Base-by-base conservation (phyloP, 2,888 invertebrate genomes). In the Mythimna loreyi region DNA sequence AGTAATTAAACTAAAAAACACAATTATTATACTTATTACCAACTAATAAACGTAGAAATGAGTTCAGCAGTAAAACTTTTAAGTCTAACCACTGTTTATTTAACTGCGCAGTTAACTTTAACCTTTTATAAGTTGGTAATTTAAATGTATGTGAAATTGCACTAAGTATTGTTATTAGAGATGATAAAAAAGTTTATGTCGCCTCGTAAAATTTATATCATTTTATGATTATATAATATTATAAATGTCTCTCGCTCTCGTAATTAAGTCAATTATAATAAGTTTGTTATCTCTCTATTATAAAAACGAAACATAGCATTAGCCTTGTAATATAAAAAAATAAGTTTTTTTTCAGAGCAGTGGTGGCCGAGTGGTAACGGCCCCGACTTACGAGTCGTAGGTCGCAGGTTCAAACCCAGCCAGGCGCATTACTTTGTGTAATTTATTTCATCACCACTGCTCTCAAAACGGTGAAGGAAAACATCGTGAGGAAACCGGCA, bases 11-110 rank as follows among this genome's bases (percentile, higher is more conserved):
- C 21, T 16, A 50, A 19, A 50, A 2, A 7, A 30, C 25, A 13
- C 19, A 11, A 43, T 28, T 40, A 30, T 25, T 69, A 36, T 19
- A 19, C 11, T 7, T 43, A 28, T 52, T 53, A 30, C n/a, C n/a
- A 30, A 72, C 52, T 30, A 19, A 63, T 72, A 63, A 72, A 43
- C 43, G 4, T 23, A 61, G 9, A 63, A 52, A 45, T 45, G n/a
- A 13, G 4, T 45, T 45, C 5, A 64, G 11, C 11, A 30, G 5
- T 64, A 23, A 72, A 63, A 52, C 28, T 45, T 61, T 21, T 45
- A 52, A 36, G 6, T 36, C 11, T 23, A 8, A 50, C 43, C 11
- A 43, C 33, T 36, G 25, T 70, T 53, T 62, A 36, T 16, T 23
- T 45, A 28, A n/a, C 33, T 19, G 7, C 9, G 11, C 11, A 23